Percentiles rank a stretch among this genome's conserved stretches.
These are phyloP conservation scores for Callopanchax toddi DNA, from an alignment of 2,113 vertebrate species.

Conservation along the genomic window DNA sequence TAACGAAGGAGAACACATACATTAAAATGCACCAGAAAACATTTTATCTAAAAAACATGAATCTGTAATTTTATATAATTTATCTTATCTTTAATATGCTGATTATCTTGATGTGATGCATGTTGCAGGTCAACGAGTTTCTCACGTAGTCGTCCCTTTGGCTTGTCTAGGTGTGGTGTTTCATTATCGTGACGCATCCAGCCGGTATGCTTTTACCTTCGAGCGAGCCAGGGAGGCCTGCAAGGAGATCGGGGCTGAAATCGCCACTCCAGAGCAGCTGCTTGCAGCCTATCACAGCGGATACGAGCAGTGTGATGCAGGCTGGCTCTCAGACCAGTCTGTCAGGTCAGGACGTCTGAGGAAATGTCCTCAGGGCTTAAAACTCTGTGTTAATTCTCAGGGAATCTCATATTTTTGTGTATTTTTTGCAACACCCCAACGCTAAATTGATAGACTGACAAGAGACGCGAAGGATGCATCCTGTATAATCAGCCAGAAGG, in stretches of 20 bases:
- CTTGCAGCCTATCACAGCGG: conserved; percentile 88
- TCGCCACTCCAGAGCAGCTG: conserved; percentile 91
- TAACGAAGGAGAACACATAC: no score
- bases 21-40: no score
- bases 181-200: conserved; percentile 88
- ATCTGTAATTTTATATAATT: no score
- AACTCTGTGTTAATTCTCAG: no score
- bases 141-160: background rate
- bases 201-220: conserved; percentile 89
- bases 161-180: conserved; percentile 90
- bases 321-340: conserved; percentile 92
- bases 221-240: conserved; percentile 84
- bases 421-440: no score
- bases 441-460: background rate
- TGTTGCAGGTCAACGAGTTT: no score
- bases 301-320: conserved; percentile 92
- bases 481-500: background rate
- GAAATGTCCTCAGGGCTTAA: no score
- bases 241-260: conserved; percentile 83
- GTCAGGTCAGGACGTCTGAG: conserved; percentile 82
- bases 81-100: no score
- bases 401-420: no score
- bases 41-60: no score
- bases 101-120: no score
- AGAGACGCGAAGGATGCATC: background rate